Base-by-base conservation (phyloP, 37 sponge, comb jelly and placozoan species). In the Ephydatia muelleri region DNA sequence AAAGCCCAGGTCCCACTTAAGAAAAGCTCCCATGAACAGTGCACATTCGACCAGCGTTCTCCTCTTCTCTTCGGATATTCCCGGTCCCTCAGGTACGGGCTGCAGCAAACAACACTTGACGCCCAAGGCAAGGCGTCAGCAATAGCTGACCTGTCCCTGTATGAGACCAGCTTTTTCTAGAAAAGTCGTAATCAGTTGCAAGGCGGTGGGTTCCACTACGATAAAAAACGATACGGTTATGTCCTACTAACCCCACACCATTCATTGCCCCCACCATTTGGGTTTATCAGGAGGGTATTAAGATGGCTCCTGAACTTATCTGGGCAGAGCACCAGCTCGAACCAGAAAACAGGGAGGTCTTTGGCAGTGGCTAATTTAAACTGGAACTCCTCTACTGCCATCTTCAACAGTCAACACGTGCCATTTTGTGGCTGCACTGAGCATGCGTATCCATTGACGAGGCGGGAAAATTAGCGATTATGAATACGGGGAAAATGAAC, bases 271-370 rank as follows among this genome's bases (percentile, higher is more conserved):
- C 34, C 28, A 93, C 94, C 78, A 14, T 87, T 43, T 30, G 81
- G 81, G 48, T 89, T 76, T 13, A 19, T 35, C 21, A 39, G 16
- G 22, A 93, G 72, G 25, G 48, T 79, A 72, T 90, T 49, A 25
- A 93, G 71, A 82, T 90, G 91, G n/a, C 80, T 48, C 35, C 73
- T 48, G 40, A 93, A 87, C 70, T 86, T 89, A 22, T 89, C 84
- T 23, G 91, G 94, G 21, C 83, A 21, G 9, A 93, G 70, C 26
- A 93, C 78, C 23, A 93, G 70, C 68, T 93, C 94, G 67, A 77
- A 93, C 94, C 94, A 93, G 35, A 91, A 80, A 16, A 87, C 77
- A 6, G 91, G 91, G 6, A 93, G 68, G 64, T 90, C 94, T 49
- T 90, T 88, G 29, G 90, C 86, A 48, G 65, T 88, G 33, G 85